Percentiles rank a stretch among this genome's conserved stretches.
These are phyloP conservation scores for Narcine bancroftii DNA, from an alignment of 2,113 vertebrate species.

Conservation along the genomic window DNA sequence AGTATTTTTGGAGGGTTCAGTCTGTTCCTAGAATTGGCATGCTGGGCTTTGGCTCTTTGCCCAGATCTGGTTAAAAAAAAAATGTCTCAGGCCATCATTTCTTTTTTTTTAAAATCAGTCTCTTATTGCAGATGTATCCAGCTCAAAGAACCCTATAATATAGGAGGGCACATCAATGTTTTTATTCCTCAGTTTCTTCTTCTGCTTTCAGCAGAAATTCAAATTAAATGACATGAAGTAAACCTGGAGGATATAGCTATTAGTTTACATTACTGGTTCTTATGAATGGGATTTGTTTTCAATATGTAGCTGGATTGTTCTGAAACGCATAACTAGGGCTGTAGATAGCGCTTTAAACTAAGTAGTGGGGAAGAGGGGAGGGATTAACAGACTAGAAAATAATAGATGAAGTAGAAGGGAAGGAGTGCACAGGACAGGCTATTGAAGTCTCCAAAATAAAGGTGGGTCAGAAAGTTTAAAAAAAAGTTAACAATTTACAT, in stretches of 20 bases:
- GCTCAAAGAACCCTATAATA: not conserved
- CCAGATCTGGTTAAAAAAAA: not conserved
- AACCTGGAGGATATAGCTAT: not conserved
- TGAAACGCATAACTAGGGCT: too few species aligned
- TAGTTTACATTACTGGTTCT: not conserved
- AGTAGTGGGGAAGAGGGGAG: too few species aligned
- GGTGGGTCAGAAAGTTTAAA: too few species aligned
- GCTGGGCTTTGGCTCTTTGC: not conserved
- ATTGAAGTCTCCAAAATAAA: too few species aligned
- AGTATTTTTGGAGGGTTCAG: not conserved
- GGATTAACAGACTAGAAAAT: too few species aligned
- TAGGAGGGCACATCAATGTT: not conserved
- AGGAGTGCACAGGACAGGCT: too few species aligned
- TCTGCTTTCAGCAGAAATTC: not conserved
- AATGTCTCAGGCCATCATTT: not conserved
- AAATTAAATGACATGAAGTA: not conserved
- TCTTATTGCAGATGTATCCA: not conserved
- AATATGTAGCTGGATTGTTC: not conserved
- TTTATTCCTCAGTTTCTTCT: slow-evolving; percentile 2
- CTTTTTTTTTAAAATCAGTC: not conserved
- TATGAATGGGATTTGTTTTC: not conserved
- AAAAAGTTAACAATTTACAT: too few species aligned
- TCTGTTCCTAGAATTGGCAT: slow-evolving; percentile 9
- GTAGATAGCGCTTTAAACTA: too few species aligned
- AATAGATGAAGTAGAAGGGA: too few species aligned